These are phyloP conservation scores for Atherinomorus stipes DNA, from an alignment of 2,113 vertebrate species.

Conservation along the genomic window DNA sequence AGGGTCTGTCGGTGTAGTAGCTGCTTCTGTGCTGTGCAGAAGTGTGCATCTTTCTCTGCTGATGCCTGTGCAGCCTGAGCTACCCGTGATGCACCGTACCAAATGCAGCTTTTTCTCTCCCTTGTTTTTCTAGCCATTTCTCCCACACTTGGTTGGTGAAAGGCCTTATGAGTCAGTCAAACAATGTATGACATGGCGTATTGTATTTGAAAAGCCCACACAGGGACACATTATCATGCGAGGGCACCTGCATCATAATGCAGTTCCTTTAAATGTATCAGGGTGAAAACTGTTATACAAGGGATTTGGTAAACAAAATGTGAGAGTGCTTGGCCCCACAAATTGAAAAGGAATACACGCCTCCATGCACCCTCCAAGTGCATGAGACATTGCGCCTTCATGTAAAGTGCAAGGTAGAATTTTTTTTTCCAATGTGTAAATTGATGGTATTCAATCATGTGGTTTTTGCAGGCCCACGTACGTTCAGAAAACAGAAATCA, in stretches of 20 bases:
- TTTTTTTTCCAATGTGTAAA: no score
- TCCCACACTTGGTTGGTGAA: constrained; percentile 1
- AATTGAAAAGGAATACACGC: no score
- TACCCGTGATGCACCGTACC: constrained; percentile 25
- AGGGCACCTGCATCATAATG: background rate
- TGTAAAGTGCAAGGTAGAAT: no score
- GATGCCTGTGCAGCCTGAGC: constrained; percentile 13
- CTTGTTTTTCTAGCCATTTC: constrained; percentile 3
- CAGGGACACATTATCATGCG: constrained; percentile 15
- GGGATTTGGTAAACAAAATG: no score
- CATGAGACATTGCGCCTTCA: no score
- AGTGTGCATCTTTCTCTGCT: constrained; percentile 10
- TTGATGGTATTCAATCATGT: no score
- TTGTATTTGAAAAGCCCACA: constrained; percentile 30
- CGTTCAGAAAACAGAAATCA: no score
- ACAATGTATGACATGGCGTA: background rate
- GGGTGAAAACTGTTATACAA: no score
- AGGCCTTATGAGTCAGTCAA: background rate
- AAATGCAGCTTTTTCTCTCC: constrained; percentile 24
- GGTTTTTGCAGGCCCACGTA: no score
- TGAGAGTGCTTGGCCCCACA: no score
- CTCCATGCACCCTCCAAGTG: no score
- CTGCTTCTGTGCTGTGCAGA: constrained; percentile 16
- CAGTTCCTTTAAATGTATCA: no score
- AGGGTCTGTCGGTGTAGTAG: constrained; percentile 15